Evolutionary conservation across 1,140 invertebrate genomes (phyloP), one percentile per base, ranked within the genome.

Genomic region (Maniola jurtina): DNA sequence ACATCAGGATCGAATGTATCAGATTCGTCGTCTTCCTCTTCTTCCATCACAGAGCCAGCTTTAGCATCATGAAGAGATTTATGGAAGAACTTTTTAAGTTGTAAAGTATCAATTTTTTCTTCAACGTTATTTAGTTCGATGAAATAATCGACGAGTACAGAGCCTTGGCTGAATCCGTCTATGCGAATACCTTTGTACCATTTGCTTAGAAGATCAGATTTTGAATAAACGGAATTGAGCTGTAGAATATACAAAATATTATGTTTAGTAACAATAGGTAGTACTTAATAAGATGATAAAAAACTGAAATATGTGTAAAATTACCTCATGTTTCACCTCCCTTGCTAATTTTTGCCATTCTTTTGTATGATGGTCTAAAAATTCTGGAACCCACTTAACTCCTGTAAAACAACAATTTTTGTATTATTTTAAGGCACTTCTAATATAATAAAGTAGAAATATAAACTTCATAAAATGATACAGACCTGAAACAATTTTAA

Each of bases 101-200:
- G 95, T 64, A 93, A 86, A 0, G 96, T 97, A 74, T 96, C 94
- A n/a, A 98, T 92, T 80, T 93, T 94, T 66, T 94, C 92, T n/a
- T 93, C 93, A 4, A 97, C 90, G 73, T 97, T 94, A 65, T 93
- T 94, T 55, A 98, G 80, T 88, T 97, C 95, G 5, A 98, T 94
- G 70, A 97, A 95, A 80, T 97, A 98, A 81, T 97, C 96, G 1
- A 97, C 97, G 10, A 98, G 84, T n/a, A 97, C 94, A 71, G 96
- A 97, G 64, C 96, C 96, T 83, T 95, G 92, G 81, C 95, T 96
- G 86, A 97, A 97, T 55, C 95, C 95, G 84, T 98, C 97, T 62
- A 98, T 97, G 61, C 95, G 93, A 59, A 97, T 94, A 72, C 95
- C 95, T 76, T 95, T 96, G 84, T 96, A 97, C 95, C 95, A 97